These are phyloP conservation scores for Burhinus bistriatus DNA, from an alignment of 2,113 vertebrate species.

Conservation along the genomic window DNA sequence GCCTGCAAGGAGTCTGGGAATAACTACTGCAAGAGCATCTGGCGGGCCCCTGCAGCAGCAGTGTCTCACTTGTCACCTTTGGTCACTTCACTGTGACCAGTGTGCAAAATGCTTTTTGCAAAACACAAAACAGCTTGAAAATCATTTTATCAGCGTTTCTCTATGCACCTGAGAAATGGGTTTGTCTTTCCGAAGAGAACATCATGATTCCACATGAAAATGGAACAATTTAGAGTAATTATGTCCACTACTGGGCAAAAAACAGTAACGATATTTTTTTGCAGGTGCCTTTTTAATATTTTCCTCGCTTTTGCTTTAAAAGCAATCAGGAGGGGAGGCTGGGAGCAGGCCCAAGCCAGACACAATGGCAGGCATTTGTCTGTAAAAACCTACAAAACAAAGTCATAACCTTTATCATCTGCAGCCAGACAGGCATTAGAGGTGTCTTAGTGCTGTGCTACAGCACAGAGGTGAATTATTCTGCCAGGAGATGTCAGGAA, in stretches of 20 bases:
- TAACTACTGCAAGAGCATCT: neutral
- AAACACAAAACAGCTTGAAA: neutral
- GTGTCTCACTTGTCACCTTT: neutral
- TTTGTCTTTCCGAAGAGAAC: neutral
- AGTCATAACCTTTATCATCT: neutral
- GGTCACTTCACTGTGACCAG: conserved; percentile 11
- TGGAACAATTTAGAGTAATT: neutral
- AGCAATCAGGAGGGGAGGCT: neutral
- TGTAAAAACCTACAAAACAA: neutral
- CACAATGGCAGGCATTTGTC: neutral
- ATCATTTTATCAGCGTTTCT: neutral
- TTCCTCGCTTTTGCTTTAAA: neutral
- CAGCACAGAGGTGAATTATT: conserved; percentile 16
- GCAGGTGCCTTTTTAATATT: neutral
- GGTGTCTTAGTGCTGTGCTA: neutral
- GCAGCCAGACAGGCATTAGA: conserved; percentile 1
- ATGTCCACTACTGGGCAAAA: neutral
- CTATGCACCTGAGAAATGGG: neutral
- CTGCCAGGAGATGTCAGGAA: conserved; percentile 19
- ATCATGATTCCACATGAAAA: neutral
- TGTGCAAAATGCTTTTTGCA: neutral
- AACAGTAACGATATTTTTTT: neutral
- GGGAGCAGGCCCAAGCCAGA: neutral
- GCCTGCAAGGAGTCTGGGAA: neutral
- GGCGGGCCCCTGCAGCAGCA: neutral